Evolutionary conservation across 1,140 invertebrate species (phyloP).

Genomic region (Bombus pascuorum): DNA sequence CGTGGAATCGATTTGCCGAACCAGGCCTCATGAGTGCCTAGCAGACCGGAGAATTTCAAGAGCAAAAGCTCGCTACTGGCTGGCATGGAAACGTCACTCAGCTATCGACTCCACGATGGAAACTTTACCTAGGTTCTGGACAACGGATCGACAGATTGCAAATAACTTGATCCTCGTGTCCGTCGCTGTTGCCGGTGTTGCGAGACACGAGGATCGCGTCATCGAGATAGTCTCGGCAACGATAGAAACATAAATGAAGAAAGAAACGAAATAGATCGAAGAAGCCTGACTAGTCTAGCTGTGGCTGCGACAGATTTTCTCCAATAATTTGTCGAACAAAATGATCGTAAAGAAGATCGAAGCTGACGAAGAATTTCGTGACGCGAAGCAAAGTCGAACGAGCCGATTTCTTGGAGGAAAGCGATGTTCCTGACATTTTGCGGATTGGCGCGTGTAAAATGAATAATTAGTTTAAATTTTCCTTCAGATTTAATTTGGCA

Average conservation of each 20-base stretch:
- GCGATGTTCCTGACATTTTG: not conserved
- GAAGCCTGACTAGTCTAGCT: not conserved
- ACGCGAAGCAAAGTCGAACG: slow-evolving; percentile 13
- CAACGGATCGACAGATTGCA: slow-evolving; percentile 54
- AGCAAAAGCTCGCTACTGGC: slow-evolving; percentile 79
- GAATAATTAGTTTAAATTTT: not conserved
- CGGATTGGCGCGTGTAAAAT: not conserved
- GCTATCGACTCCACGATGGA: slow-evolving; percentile 80
- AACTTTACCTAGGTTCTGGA: slow-evolving; percentile 48
- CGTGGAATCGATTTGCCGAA: slow-evolving; percentile 32
- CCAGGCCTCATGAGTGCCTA: slow-evolving; percentile 25
- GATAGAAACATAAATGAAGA: slow-evolving; percentile 3
- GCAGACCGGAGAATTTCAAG: slow-evolving; percentile 71
- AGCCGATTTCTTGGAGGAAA: slow-evolving; percentile 40
- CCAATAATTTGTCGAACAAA: slow-evolving; percentile 49
- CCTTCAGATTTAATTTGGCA: not conserved
- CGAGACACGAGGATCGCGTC: not conserved
- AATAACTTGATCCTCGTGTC: slow-evolving; percentile 50
- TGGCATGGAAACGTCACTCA: slow-evolving; percentile 82
- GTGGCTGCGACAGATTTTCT: not conserved
- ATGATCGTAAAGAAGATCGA: slow-evolving; percentile 36
- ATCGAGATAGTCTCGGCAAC: not conserved
- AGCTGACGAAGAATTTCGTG: slow-evolving; percentile 46
- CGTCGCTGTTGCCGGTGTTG: not conserved
- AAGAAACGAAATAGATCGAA: not conserved